phyloP scores from a whole-genome alignment of 2,797 vertebrate genomes.

The Muraenolepis orangiensis region DNA sequence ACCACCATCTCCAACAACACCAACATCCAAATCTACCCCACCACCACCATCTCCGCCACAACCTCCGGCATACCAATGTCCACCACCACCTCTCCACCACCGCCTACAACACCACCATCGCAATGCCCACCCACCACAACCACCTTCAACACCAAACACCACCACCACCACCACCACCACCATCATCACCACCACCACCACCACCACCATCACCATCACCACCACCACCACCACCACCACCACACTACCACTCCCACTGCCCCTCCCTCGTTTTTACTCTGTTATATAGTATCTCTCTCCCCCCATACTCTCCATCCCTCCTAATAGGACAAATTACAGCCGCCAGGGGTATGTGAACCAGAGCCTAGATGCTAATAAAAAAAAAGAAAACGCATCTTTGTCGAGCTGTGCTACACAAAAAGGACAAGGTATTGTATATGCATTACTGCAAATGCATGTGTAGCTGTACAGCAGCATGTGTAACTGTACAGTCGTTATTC shows the following conservation, averaged over 20 bases:
- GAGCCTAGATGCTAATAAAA: neutral
- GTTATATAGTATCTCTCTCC: no score
- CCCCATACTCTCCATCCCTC: neutral
- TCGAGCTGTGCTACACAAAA: no score
- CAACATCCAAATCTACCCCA: neutral
- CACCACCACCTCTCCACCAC: no score
- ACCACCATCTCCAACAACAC: neutral
- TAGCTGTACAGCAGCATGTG: neutral
- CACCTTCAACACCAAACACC: neutral
- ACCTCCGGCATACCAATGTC: no score
- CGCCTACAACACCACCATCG: no score
- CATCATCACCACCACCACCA: neutral
- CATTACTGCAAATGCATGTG: no score
- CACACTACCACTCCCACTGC: no score
- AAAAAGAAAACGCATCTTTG: neutral
- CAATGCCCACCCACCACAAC: neutral
- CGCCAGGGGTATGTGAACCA: neutral
- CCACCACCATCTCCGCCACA: neutral
- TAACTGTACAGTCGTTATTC: neutral
- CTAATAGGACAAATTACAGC: neutral
- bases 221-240: neutral
- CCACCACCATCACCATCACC: neutral
- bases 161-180: neutral
- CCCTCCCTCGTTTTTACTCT: no score
- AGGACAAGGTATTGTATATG: no score